phyloP scores from a whole-genome alignment of 1,140 invertebrate genomes.

The Neodiprion fabricii region DNA sequence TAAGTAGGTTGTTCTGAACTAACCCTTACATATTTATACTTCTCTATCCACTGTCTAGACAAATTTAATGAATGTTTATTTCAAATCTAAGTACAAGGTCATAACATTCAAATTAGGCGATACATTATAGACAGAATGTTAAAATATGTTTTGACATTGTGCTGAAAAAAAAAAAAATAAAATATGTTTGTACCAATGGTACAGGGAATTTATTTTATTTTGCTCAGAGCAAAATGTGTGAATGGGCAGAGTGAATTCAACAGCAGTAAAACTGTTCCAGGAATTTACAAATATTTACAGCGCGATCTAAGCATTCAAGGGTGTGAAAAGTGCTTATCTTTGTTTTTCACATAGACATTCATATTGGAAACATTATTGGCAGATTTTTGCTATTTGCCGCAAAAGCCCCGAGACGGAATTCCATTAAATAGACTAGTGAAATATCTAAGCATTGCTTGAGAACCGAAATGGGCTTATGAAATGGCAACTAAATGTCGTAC shows the following conservation, averaged over 20 bases:
- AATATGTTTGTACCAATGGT: not conserved
- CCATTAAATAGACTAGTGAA: too few relatives aligned
- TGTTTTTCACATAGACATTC: too few relatives aligned
- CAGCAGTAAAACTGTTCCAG: too few relatives aligned
- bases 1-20: constrained; percentile 19
- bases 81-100: not conserved
- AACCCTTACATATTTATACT: constrained; percentile 15
- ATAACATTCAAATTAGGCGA: not conserved
- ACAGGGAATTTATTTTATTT: not conserved
- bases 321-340: too few relatives aligned
- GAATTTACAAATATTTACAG: too few relatives aligned
- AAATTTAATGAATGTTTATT: not conserved
- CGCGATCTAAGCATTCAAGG: too few relatives aligned
- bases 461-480: not conserved
- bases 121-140: not conserved
- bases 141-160: not conserved
- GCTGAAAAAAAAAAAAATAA: constrained; percentile 6
- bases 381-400: too few relatives aligned
- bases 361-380: too few relatives aligned
- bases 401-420: too few relatives aligned
- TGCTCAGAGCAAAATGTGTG: not conserved
- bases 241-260: not conserved
- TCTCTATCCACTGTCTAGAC: constrained; percentile 12
- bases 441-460: too few relatives aligned
- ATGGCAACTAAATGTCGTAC: not conserved